Conservation (phyloP, 1,140 invertebrate genomes). For the Drosophila nikananu region DNA sequence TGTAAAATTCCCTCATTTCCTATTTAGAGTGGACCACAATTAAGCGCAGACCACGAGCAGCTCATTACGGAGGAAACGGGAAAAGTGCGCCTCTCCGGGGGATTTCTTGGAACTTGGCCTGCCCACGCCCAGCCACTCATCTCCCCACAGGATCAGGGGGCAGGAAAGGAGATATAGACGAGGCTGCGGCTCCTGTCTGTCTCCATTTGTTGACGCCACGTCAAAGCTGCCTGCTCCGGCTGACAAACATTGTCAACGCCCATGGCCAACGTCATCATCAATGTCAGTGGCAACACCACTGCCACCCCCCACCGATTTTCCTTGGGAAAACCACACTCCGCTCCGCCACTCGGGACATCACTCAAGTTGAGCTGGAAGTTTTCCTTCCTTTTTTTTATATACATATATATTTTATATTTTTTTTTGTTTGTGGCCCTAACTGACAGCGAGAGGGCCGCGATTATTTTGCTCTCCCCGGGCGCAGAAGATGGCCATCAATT, state of each 20-base stretch:
- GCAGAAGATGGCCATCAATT: conserved; percentile 71
- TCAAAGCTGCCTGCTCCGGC: conserved; percentile 51
- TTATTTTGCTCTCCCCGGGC: conserved; percentile 47
- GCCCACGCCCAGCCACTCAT: conserved; percentile 41
- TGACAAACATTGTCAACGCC: conserved; percentile 81
- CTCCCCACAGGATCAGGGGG: conserved; percentile 2
- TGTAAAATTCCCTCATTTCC: background rate
- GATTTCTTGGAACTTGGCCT: conserved; percentile 30
- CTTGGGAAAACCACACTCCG: background rate
- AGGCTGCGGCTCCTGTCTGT: conserved; percentile 49
- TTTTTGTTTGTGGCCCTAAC: conserved; percentile 23
- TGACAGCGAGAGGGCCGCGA: conserved; percentile 37
- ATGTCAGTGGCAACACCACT: conserved; percentile 60
- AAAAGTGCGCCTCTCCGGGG: conserved; percentile 50
- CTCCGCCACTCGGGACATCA: conserved; percentile 47
- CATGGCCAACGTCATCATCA: conserved; percentile 77
- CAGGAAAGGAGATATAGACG: background rate
- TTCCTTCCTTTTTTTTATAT: conserved; percentile 43
- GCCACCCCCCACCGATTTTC: conserved; percentile 1
- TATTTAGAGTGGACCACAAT: conserved; percentile 41
- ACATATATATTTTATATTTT: background rate
- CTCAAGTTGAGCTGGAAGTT: conserved; percentile 69
- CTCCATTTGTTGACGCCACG: conserved; percentile 64
- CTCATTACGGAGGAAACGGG: conserved; percentile 52
- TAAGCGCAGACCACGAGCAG: conserved; percentile 73